Conservation (phyloP, 2,888 invertebrate genomes). For the Chaetoderma sp. region DNA sequence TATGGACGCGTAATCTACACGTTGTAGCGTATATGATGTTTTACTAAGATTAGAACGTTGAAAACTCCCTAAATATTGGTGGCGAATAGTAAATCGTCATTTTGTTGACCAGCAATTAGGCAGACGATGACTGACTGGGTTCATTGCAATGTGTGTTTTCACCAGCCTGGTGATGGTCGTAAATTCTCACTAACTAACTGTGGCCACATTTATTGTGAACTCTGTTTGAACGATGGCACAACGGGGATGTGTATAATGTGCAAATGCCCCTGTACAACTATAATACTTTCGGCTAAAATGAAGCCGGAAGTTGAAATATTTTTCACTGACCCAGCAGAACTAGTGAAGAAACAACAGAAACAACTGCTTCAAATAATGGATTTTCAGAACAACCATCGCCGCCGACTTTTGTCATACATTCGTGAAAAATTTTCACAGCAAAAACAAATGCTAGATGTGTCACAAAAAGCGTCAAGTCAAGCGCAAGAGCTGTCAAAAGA, state of each 20-base stretch:
- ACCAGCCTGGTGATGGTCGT: slow-evolving; percentile 56
- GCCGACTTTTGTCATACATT: slow-evolving; percentile 39
- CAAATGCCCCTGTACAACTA: too few relatives aligned
- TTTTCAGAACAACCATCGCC: slow-evolving; percentile 49
- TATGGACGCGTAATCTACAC: too few relatives aligned
- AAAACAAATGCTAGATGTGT: slow-evolving; percentile 19
- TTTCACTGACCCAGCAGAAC: slow-evolving; percentile 53
- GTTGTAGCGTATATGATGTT: too few relatives aligned
- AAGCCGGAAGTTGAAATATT: slow-evolving; percentile 60
- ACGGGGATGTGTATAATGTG: not conserved
- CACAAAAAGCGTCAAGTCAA: slow-evolving; percentile 24
- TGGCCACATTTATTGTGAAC: slow-evolving; percentile 63
- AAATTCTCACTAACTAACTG: slow-evolving; percentile 61
- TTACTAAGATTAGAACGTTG: too few relatives aligned
- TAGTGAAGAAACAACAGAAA: slow-evolving; percentile 48
- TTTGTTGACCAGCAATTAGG: too few relatives aligned
- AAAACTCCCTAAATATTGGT: too few relatives aligned
- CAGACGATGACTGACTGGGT: slow-evolving; percentile 60
- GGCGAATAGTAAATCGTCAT: too few relatives aligned
- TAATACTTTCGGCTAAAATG: too few relatives aligned
- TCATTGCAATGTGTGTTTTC: slow-evolving; percentile 64
- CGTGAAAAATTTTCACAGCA: slow-evolving; percentile 32
- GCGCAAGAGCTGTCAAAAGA: slow-evolving; percentile 29
- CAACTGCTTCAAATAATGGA: slow-evolving; percentile 47
- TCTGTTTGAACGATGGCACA: slow-evolving; percentile 51